Evolutionary conservation across 2,888 invertebrate genomes (phyloP).

Genomic region (Drosophila multiciliata): DNA sequence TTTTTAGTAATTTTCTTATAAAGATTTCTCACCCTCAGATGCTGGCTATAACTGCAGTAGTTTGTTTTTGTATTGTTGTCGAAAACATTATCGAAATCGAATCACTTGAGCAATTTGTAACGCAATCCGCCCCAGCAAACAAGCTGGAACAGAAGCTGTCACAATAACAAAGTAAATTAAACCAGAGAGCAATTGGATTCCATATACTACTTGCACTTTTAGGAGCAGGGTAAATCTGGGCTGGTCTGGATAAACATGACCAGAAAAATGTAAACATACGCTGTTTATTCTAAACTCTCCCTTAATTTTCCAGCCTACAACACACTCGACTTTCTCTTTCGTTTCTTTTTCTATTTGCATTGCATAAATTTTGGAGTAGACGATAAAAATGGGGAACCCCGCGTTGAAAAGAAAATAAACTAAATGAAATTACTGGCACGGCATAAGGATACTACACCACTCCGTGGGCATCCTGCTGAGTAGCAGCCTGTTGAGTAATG

Average conservation of each 20-base stretch:
- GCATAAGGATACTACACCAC: constrained; percentile 37
- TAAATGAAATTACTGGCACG: constrained; percentile 64
- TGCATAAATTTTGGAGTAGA: constrained; percentile 62
- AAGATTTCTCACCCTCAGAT: constrained; percentile 17
- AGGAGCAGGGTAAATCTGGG: constrained; percentile 21
- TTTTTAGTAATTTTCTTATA: constrained; percentile 48
- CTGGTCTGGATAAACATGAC: constrained; percentile 30
- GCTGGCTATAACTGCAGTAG: constrained; percentile 7
- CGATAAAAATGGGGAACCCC: constrained; percentile 23
- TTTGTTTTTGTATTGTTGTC: constrained; percentile 12
- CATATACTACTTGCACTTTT: constrained; percentile 9
- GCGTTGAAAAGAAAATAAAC: constrained; percentile 34
- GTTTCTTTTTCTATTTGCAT: constrained; percentile 60
- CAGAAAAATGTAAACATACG: constrained; percentile 65
- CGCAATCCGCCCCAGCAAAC: constrained; percentile 55
- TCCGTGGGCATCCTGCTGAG: constrained; percentile 58
- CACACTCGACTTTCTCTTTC: constrained; percentile 38
- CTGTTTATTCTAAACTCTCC: constrained; percentile 31
- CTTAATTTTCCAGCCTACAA: constrained; percentile 2
- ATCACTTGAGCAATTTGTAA: constrained; percentile 79
- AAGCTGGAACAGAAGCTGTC: constrained; percentile 52
- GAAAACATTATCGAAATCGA: constrained; percentile 71
- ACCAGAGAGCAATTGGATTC: constrained; percentile 16
- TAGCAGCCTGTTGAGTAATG: constrained; percentile 63
- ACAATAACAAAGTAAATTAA: constrained; percentile 40